Evolutionary conservation across 1,140 invertebrate species (phyloP).

Genomic region (Listronotus oregonensis): DNA sequence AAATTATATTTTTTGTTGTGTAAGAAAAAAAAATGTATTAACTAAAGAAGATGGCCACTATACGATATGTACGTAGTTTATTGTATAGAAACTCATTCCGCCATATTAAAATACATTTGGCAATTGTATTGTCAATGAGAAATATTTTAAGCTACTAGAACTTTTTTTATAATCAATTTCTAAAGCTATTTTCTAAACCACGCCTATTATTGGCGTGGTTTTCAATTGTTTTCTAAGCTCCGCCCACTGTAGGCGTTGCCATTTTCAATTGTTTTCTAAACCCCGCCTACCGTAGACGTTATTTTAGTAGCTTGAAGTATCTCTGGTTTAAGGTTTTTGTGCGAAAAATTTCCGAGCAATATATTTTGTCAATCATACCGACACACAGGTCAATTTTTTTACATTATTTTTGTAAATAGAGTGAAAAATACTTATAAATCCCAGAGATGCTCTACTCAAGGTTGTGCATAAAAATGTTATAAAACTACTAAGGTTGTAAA

Average conservation of each 20-base stretch:
- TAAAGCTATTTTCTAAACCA: too few species aligned
- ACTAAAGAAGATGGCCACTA: slow-evolving; percentile 4
- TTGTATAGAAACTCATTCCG: slow-evolving; percentile 15
- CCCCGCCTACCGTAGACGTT: too few species aligned
- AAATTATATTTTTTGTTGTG: slow-evolving; percentile 9
- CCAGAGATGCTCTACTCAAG: slow-evolving; percentile 49
- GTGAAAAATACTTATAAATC: slow-evolving; percentile 25
- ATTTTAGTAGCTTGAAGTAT: slow-evolving; percentile 2
- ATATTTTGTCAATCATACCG: slow-evolving; percentile 34
- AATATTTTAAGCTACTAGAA: slow-evolving; percentile 9
- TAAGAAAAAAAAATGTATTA: slow-evolving; percentile 12
- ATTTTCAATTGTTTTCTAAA: too few species aligned
- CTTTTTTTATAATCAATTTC: too few species aligned
- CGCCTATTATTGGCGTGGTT: too few species aligned
- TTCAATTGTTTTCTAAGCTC: too few species aligned
- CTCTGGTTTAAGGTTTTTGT: slow-evolving; percentile 9
- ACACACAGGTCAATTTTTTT: slow-evolving; percentile 44
- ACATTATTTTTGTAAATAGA: slow-evolving; percentile 40
- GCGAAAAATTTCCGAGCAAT: slow-evolving; percentile 10
- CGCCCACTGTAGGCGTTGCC: too few species aligned
- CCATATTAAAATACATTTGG: slow-evolving; percentile 5
- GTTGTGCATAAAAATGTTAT: slow-evolving; percentile 49
- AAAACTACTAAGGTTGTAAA: slow-evolving; percentile 36
- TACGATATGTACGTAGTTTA: slow-evolving; percentile 3
- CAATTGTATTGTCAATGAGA: not conserved